These are phyloP conservation scores for Zaprionus camerounensis DNA, from an alignment of 1,140 invertebrate species.

Conservation along the genomic window DNA sequence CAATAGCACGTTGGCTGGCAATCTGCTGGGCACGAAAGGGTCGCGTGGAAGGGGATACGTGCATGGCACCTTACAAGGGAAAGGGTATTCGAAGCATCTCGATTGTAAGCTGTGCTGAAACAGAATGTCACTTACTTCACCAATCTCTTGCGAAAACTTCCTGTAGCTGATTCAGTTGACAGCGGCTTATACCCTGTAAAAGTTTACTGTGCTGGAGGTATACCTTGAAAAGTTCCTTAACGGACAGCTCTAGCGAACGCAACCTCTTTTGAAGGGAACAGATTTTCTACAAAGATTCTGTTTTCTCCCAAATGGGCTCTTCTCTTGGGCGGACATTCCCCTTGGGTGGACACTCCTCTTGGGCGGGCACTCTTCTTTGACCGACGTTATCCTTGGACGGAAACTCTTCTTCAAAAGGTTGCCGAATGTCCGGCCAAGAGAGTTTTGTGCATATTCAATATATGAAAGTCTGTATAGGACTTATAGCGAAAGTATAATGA, in stretches of 20 bases:
- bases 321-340: too few species aligned
- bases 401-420: not conserved
- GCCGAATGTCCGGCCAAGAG: too few species aligned
- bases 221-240: not conserved
- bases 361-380: not conserved
- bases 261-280: too few species aligned
- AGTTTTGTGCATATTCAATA: too few species aligned
- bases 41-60: not conserved
- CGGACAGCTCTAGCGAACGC: too few species aligned
- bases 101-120: not conserved
- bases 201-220: not conserved
- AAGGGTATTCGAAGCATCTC: not conserved
- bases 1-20: constrained; percentile 1
- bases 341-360: too few species aligned
- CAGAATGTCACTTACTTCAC: not conserved
- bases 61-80: not conserved
- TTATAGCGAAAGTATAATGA: too few species aligned
- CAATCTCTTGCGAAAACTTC: not conserved
- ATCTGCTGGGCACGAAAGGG: not conserved
- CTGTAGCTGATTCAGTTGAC: not conserved
- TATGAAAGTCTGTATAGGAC: too few species aligned
- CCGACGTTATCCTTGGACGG: not conserved
- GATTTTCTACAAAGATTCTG: too few species aligned
- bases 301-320: too few species aligned
- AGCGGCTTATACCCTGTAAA: not conserved